These are phyloP conservation scores for Sericinus montela DNA, from an alignment of 2,888 invertebrate genomes.

Conservation along the genomic window DNA sequence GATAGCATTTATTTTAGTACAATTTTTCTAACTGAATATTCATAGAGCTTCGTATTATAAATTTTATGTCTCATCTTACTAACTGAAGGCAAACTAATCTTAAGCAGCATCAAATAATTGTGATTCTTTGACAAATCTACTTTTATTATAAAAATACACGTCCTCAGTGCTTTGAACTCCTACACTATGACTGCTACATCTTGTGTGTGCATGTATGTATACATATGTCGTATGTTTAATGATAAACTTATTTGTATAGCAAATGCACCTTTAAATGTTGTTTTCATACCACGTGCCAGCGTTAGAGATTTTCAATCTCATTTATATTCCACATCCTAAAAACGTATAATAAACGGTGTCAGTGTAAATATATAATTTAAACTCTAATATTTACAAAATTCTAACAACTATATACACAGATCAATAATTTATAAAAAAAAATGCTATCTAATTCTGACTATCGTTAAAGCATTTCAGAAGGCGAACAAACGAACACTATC, in stretches of 20 bases:
- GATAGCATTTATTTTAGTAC: conserved; percentile 41
- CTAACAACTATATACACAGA: conserved; percentile 75
- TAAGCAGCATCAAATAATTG: conserved; percentile 49
- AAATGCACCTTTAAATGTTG: conserved; percentile 43
- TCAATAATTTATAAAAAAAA: conserved; percentile 57
- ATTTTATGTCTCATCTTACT: conserved; percentile 27
- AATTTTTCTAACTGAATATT: conserved; percentile 23
- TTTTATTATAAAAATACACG: conserved; percentile 75
- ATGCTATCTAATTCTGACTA: conserved; percentile 59
- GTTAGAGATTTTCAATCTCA: conserved; percentile 39
- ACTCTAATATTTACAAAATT: conserved; percentile 64
- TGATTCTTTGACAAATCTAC: conserved; percentile 50
- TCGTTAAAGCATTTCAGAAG: conserved; percentile 75
- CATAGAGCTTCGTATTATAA: conserved; percentile 30
- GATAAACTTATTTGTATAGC: conserved; percentile 41
- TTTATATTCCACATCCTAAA: conserved; percentile 32
- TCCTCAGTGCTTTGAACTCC: conserved; percentile 68
- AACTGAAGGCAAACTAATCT: conserved; percentile 55
- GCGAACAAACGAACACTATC: conserved; percentile 69
- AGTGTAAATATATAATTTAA: conserved; percentile 54
- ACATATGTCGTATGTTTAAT: conserved; percentile 29
- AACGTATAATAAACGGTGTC: conserved; percentile 29
- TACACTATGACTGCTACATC: conserved; percentile 37
- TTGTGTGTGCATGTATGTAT: conserved; percentile 4
- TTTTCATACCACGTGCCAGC: conserved; percentile 32